phyloP scores from a whole-genome alignment of 2,113 vertebrate genomes.

The Daboia siamensis region DNA sequence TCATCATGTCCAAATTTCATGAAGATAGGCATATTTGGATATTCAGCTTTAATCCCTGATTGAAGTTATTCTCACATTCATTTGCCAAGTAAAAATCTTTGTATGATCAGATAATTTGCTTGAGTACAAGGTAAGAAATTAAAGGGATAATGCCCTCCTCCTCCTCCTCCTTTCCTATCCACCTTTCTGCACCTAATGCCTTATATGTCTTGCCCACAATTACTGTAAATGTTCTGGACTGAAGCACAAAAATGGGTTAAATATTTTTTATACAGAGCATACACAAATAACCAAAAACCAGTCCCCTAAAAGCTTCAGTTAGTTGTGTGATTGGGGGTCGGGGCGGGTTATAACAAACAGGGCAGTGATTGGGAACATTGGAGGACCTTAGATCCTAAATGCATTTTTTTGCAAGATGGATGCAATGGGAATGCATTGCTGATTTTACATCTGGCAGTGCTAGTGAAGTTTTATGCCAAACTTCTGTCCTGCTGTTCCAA shows the following conservation, averaged over 20 bases:
- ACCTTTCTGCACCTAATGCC: neutral
- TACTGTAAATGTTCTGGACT: neutral
- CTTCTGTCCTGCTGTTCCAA: neutral
- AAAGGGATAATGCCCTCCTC: neutral
- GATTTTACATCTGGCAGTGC: neutral
- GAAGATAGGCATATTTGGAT: neutral
- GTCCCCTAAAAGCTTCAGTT: neutral
- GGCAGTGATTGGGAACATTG: neutral
- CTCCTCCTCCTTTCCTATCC: neutral
- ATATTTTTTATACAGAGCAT: neutral
- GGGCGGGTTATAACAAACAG: neutral
- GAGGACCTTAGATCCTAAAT: neutral
- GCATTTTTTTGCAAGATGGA: neutral
- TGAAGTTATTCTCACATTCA: neutral
- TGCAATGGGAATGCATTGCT: neutral
- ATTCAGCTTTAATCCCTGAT: neutral
- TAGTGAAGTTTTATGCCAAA: neutral
- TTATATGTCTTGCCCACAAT: neutral
- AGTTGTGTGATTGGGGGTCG: neutral
- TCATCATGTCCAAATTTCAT: neutral
- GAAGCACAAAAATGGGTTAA: neutral
- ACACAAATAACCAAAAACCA: neutral
- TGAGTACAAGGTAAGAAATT: neutral
- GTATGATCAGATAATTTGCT: neutral
- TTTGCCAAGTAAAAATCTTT: neutral